phyloP scores from a whole-genome alignment of 1,140 invertebrate species.

The Atta cephalotes region DNA sequence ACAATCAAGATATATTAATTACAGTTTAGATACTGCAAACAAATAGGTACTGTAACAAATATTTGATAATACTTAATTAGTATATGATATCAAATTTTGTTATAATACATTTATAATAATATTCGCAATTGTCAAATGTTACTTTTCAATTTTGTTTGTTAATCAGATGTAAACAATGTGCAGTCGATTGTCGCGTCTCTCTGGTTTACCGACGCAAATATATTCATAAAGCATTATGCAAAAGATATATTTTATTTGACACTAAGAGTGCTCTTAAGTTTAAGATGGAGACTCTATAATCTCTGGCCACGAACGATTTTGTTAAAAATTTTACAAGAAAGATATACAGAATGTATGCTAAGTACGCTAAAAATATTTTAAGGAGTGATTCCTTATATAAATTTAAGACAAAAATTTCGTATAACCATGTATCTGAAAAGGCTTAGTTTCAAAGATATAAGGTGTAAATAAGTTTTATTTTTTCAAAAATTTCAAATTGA shows the following conservation, averaged over 20 bases:
- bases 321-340: too few relatives aligned
- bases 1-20: background rate
- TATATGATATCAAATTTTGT: background rate
- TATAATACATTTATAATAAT: background rate
- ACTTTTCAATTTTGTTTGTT: background rate
- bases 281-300: too few relatives aligned
- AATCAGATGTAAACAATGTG: background rate
- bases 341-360: too few relatives aligned
- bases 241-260: slow-evolving; percentile 8
- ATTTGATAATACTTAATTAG: background rate
- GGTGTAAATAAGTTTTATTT: too few relatives aligned
- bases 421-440: too few relatives aligned
- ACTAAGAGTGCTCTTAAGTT: slow-evolving; percentile 1
- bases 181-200: background rate
- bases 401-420: too few relatives aligned
- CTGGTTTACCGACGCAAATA: background rate
- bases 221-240: slow-evolving; percentile 46
- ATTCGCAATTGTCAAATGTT: background rate
- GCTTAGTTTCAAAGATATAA: too few relatives aligned
- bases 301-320: too few relatives aligned
- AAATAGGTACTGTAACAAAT: background rate
- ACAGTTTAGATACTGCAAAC: background rate
- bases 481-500: too few relatives aligned
- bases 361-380: too few relatives aligned
- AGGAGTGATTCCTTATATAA: too few relatives aligned